Conservation (phyloP, 2,113 vertebrate species). For the Smithornis capensis region DNA sequence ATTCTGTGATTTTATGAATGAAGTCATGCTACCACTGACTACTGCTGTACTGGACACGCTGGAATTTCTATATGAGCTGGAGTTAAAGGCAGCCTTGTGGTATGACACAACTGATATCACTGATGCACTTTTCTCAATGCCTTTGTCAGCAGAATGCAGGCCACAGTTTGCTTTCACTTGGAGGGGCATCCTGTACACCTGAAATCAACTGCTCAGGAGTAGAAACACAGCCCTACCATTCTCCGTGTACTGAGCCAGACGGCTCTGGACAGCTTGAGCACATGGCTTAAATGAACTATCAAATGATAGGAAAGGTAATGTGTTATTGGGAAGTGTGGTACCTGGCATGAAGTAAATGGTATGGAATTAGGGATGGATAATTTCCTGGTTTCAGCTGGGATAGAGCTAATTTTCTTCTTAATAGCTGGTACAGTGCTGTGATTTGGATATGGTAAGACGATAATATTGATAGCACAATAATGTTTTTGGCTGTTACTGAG, state of each 20-base stretch:
- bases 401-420: neutral
- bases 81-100: neutral
- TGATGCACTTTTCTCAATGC: neutral
- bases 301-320: neutral
- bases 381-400: neutral
- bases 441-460: neutral
- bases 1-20: neutral
- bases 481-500: neutral
- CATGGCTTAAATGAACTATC: neutral
- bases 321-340: neutral
- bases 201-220: neutral
- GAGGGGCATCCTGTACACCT: too few species aligned
- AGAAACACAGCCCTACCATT: neutral
- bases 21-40: neutral
- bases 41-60: neutral
- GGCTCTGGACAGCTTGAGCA: neutral
- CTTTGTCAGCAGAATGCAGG: neutral
- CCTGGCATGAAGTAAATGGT: neutral
- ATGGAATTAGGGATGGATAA: neutral
- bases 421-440: neutral
- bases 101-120: rapidly evolving
- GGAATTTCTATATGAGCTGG: neutral
- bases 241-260: neutral
- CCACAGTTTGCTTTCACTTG: neutral
- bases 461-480: neutral